These are phyloP conservation scores for Stenodera caucasica DNA, from an alignment of 2,888 invertebrate species.

Conservation along the genomic window DNA sequence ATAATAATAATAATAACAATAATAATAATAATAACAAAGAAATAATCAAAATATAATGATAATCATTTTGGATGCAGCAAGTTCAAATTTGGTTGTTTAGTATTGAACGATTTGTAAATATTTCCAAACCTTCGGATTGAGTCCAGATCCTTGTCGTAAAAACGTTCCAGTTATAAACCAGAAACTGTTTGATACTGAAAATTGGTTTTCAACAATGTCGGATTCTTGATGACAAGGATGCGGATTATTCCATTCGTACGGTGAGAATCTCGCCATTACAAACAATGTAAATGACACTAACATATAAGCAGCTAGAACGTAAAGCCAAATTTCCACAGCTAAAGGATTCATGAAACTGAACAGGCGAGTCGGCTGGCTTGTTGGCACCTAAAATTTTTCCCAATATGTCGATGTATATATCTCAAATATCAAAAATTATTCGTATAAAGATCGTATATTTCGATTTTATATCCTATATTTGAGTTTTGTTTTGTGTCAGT, in stretches of 20 bases:
- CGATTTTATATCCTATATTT: no score
- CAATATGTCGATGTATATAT: no score
- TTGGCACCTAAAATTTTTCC: slow-evolving; percentile 71
- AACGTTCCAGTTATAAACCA: slow-evolving; percentile 92
- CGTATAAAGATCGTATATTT: no score
- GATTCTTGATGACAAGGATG: slow-evolving; percentile 80
- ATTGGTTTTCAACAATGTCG: slow-evolving; percentile 91
- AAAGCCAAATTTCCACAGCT: slow-evolving; percentile 95
- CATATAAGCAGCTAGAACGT: slow-evolving; percentile 91
- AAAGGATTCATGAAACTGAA: slow-evolving; percentile 97
- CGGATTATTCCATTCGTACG: slow-evolving; percentile 91
- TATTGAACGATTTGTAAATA: slow-evolving; percentile 17
- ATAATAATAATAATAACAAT: no score
- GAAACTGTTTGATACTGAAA: slow-evolving; percentile 90
- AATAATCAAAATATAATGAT: not conserved
- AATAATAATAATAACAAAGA: no score
- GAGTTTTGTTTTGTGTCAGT: no score
- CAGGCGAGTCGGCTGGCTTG: slow-evolving; percentile 80
- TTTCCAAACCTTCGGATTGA: slow-evolving; percentile 75
- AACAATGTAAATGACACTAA: slow-evolving; percentile 92
- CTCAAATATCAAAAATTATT: no score
- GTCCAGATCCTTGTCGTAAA: slow-evolving; percentile 81
- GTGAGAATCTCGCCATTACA: slow-evolving; percentile 95
- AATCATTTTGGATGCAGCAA: slow-evolving; percentile 18
- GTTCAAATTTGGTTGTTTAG: slow-evolving; percentile 15